Evolutionary conservation across 2,113 vertebrate genomes (phyloP).

Genomic region (Boleophthalmus pectinirostris): DNA sequence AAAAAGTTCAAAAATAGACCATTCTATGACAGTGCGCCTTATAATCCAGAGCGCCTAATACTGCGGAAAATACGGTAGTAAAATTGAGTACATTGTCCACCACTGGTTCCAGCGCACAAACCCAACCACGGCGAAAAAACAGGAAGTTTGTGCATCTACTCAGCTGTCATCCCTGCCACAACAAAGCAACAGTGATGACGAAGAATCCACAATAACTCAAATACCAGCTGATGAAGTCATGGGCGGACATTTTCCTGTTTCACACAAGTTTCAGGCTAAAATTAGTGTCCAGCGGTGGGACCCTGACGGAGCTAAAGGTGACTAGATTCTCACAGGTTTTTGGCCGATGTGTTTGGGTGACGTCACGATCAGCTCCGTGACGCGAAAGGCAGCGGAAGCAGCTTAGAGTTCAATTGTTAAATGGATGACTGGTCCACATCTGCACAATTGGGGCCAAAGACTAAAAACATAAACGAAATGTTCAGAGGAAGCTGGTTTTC

Average conservation of each 20-base stretch:
- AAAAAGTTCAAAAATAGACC: too few relatives aligned
- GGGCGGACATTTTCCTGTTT: constrained; percentile 14
- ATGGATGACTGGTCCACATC: background rate
- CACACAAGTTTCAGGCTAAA: constrained; percentile 4
- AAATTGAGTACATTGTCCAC: too few relatives aligned
- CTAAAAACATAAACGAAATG: background rate
- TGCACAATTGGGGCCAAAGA: constrained; percentile 7
- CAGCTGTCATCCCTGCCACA: constrained; percentile 65
- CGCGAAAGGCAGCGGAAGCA: constrained; percentile 15
- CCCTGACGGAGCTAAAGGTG: background rate
- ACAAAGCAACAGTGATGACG: constrained; percentile 63
- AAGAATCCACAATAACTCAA: constrained; percentile 22
- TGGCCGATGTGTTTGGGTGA: constrained; percentile 6
- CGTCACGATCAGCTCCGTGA: constrained; percentile 39
- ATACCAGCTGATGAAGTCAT: constrained; percentile 37
- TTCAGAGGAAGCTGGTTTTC: constrained; percentile 10
- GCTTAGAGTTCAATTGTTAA: constrained; percentile 13
- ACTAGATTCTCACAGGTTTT: constrained; percentile 14
- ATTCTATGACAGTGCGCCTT: too few relatives aligned
- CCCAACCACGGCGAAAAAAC: constrained; percentile 18
- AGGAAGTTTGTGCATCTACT: constrained; percentile 55
- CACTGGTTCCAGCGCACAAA: constrained; percentile 26
- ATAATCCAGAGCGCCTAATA: too few relatives aligned
- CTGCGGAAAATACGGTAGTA: too few relatives aligned
- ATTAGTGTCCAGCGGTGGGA: constrained; percentile 1